Base-by-base conservation (phyloP, 2,113 vertebrate genomes). In the Andinoacara biseriatus region DNA sequence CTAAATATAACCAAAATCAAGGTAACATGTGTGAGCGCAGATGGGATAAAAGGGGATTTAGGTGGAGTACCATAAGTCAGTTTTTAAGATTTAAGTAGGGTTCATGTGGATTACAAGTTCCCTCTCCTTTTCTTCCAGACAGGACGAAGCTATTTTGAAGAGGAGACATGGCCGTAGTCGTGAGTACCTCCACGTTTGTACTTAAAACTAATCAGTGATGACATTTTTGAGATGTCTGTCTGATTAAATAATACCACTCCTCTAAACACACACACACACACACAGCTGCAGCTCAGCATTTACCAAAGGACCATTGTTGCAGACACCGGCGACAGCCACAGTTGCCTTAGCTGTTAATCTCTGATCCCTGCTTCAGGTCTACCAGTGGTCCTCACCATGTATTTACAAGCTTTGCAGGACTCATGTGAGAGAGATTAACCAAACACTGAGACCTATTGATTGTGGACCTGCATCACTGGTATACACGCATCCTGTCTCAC, bases 361-460 rank as follows among this genome's bases (percentile, higher is more conserved):
- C 78, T 86, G 86, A 85, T 80, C 86, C 87, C 62, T 78, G 24
- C 82, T 61, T 63, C 82, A 81, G 78, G 76, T 85, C 85, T 54
- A 26, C 58, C 22, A 10, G 31, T 26, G 5, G 85, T 81, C 82
- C 58, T 82, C 17, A 54, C n/a, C 17, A 17, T 15, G 88, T 74
- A 61, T 90, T 91, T 84, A 87, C 75, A 85, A 86, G 92, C 86
- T 94, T 95, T 94, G 52, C 77, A 78, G 57, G 61, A 76, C 86
- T 91, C 95, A 94, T 95, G 94, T 95, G 95, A 95, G 69, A 33
- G 20, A 90, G 95, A 94, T 95, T 95, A 95, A 59, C 38, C 58
- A 81, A 90, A 93, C 90, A 94, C 90, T 90, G 89, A 86, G 76
- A 85, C 60, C 88, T 78, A 93, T 94, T 95, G 90, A 95, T 94